phyloP scores from a whole-genome alignment of 2,888 invertebrate genomes.

The Eulithis testata region DNA sequence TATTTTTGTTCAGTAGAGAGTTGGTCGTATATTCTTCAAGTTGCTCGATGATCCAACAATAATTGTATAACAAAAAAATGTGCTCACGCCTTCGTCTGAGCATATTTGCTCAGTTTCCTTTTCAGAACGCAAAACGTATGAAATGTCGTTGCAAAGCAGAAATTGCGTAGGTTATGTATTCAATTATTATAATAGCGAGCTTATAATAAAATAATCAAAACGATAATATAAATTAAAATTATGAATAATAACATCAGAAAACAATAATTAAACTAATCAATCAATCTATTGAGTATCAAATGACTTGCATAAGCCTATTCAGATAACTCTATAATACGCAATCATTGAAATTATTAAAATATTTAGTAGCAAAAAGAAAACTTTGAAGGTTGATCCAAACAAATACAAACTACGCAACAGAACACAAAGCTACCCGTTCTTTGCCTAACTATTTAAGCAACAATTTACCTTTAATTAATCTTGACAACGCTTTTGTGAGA shows the following conservation, averaged over 20 bases:
- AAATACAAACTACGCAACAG: conserved; percentile 40
- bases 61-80: no score
- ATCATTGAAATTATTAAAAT: conserved; percentile 35
- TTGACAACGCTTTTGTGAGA: conserved; percentile 75
- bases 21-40: no score
- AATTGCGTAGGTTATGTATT: no score
- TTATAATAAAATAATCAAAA: no score
- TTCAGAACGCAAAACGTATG: no score
- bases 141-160: no score
- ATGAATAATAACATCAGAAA: not conserved
- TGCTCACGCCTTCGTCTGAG: no score
- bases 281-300: conserved; percentile 16
- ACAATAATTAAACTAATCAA: conserved; percentile 13
- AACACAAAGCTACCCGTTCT: conserved; percentile 67
- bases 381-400: conserved; percentile 27
- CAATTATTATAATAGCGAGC: no score
- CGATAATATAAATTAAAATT: not conserved
- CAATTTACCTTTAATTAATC: conserved; percentile 80
- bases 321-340: conserved; percentile 23
- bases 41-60: no score
- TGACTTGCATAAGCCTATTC: conserved; percentile 25
- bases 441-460: conserved; percentile 79
- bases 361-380: conserved; percentile 35
- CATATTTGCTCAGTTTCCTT: no score
- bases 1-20: no score